Evolutionary conservation across 2,797 vertebrate species (phyloP).

Genomic region (Darevskia mixta): DNA sequence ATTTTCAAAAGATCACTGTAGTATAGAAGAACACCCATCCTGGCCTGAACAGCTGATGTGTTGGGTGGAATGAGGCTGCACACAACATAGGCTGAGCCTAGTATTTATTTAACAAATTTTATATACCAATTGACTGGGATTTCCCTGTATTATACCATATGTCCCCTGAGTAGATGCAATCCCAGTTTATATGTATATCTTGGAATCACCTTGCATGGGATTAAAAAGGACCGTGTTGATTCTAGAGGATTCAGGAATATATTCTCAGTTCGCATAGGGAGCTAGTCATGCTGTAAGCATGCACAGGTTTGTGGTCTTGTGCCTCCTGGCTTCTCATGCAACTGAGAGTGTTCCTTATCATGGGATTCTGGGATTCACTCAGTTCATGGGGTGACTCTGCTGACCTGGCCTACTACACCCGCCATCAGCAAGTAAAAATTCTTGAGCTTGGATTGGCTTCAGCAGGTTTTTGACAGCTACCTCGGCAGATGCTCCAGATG

Average conservation of each 20-base stretch:
- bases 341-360: not conserved
- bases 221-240: too few species aligned
- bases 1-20: not conserved
- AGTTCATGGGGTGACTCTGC: not conserved
- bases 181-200: not conserved
- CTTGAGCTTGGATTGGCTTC: not conserved
- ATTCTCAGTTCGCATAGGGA: not conserved
- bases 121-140: not conserved
- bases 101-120: too few species aligned
- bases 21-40: not conserved
- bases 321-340: not conserved
- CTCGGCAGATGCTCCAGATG: not conserved
- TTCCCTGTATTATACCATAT: not conserved
- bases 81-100: not conserved
- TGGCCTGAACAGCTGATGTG: not conserved
- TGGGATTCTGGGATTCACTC: not conserved
- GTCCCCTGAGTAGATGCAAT: not conserved
- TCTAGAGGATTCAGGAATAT: not conserved
- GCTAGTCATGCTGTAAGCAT: not conserved
- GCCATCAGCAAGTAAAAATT: not conserved
- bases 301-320: not conserved
- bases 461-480: not conserved
- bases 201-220: not conserved
- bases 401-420: not conserved
- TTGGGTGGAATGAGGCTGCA: not conserved